Evolutionary conservation across 2,113 vertebrate genomes (phyloP).

Genomic region (Sylvia atricapilla): DNA sequence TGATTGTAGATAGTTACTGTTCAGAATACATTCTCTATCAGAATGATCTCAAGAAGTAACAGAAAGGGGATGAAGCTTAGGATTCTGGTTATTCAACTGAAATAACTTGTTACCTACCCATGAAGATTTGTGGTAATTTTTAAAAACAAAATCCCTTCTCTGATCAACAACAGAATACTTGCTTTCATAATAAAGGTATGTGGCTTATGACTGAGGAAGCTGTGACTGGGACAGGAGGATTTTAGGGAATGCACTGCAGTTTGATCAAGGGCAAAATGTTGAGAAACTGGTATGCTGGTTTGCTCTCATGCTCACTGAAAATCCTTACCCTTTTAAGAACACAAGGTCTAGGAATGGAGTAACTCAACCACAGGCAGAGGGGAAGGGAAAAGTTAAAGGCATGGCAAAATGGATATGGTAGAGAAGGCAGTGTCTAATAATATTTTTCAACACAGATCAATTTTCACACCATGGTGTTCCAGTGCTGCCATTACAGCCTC

Average conservation of each 20-base stretch:
- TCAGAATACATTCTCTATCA: background rate
- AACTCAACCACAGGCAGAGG: background rate
- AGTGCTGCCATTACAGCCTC: background rate
- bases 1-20: background rate
- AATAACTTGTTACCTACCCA: background rate
- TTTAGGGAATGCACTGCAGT: background rate
- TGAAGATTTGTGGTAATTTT: fast-evolving
- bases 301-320: background rate
- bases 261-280: background rate
- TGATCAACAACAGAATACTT: background rate
- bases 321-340: background rate
- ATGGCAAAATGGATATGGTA: background rate
- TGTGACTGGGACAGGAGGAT: background rate
- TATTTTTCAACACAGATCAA: background rate
- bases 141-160: background rate
- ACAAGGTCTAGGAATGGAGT: background rate
- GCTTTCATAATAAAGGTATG: background rate
- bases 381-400: background rate
- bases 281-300: background rate
- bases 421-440: background rate
- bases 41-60: background rate
- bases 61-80: background rate
- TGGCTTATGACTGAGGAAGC: background rate
- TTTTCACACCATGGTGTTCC: background rate
- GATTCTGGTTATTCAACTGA: background rate